A percentile compares a stretch with the other conserved stretches of the same genome.
These are phyloP conservation scores for Pachycephala philippinensis DNA, from an alignment of 2,113 vertebrate species.

Conservation along the genomic window DNA sequence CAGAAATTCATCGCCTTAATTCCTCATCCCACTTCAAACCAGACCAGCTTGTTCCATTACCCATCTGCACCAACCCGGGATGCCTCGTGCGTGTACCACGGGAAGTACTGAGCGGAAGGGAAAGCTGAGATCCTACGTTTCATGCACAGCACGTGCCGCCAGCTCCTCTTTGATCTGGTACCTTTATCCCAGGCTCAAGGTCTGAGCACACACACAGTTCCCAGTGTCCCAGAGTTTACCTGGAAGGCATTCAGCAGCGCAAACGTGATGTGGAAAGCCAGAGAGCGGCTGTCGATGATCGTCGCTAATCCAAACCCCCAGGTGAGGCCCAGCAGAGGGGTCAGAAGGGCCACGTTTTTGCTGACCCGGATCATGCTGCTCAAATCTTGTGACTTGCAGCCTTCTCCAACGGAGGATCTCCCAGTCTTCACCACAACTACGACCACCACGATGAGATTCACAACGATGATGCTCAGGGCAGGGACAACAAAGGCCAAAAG, in stretches of 20 bases:
- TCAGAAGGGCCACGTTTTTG: slow-evolving; percentile 82
- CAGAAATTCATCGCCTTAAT: neutral
- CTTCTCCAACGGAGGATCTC: slow-evolving; percentile 66
- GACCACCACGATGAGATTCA: slow-evolving; percentile 80
- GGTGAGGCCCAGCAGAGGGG: slow-evolving; percentile 85
- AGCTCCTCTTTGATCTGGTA: neutral
- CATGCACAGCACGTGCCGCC: neutral
- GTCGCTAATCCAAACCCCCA: slow-evolving; percentile 85
- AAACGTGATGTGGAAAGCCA: slow-evolving; percentile 72
- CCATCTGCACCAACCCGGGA: neutral
- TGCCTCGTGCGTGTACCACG: fast-evolving
- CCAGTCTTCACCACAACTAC: slow-evolving; percentile 80
- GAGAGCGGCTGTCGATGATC: neutral
- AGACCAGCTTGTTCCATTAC: neutral
- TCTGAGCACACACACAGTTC: neutral
- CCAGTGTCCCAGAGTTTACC: slow-evolving; percentile 53
- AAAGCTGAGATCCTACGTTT: neutral
- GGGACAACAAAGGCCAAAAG: slow-evolving; percentile 84
- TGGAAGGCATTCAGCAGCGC: slow-evolving; percentile 84
- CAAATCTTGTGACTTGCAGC: slow-evolving; percentile 73
- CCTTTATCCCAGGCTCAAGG: neutral
- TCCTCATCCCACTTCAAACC: neutral
- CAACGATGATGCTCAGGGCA: slow-evolving; percentile 76
- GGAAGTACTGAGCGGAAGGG: fast-evolving
- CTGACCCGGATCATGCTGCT: slow-evolving; percentile 66